A percentile compares a stretch with the other conserved stretches of the same genome.
Evolutionary conservation across 2,888 invertebrate species (phyloP).

Genomic region (Trissonchulus sp.): DNA sequence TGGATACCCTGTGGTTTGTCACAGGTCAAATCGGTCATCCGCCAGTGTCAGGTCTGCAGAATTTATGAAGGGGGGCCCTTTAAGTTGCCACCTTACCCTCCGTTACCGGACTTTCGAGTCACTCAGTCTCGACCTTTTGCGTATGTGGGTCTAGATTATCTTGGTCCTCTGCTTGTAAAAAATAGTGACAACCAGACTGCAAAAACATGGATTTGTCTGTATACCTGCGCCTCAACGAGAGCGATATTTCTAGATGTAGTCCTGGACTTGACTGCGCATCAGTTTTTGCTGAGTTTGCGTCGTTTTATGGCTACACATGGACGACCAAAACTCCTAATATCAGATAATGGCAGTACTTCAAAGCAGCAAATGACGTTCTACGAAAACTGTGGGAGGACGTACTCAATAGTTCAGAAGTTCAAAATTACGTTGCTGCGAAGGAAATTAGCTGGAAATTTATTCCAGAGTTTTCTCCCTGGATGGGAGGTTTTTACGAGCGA

Average conservation of each 20-base stretch:
- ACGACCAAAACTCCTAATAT: background rate
- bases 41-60: slow-evolving; percentile 19
- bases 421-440: slow-evolving; percentile 22
- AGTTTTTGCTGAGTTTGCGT: slow-evolving; percentile 16
- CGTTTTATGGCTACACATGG: slow-evolving; percentile 20
- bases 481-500: no score
- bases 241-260: slow-evolving; percentile 22
- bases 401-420: slow-evolving; percentile 4
- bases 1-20: slow-evolving; percentile 27
- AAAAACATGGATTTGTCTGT: slow-evolving; percentile 21
- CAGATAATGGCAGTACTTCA: slow-evolving; percentile 12
- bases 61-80: slow-evolving; percentile 27
- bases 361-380: background rate
- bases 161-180: slow-evolving; percentile 17
- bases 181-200: background rate
- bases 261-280: slow-evolving; percentile 5
- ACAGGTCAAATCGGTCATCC: slow-evolving; percentile 27
- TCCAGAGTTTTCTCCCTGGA: no score
- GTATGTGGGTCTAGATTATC: slow-evolving; percentile 24
- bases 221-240: background rate
- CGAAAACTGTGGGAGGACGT: background rate
- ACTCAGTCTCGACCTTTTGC: slow-evolving; percentile 25
- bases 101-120: slow-evolving; percentile 25
- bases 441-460: no score
- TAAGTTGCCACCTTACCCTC: slow-evolving; percentile 16